phyloP scores from a whole-genome alignment of 2,113 vertebrate genomes.

The Coryphaenoides rupestris region DNA sequence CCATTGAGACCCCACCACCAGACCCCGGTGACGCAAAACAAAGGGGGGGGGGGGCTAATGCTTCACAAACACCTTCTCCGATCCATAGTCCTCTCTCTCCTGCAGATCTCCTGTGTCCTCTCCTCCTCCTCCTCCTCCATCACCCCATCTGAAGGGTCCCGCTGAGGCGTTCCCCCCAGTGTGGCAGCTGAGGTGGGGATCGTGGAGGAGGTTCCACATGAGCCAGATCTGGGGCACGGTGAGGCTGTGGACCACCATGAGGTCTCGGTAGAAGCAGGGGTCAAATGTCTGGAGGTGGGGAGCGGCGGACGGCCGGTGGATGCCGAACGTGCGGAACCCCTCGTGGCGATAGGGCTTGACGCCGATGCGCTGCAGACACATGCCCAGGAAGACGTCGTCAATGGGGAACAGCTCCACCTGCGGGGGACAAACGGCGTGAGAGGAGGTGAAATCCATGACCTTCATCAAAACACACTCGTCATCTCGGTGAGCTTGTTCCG shows the following conservation, averaged over 20 bases:
- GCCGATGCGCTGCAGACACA: conserved; percentile 89
- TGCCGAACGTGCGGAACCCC: conserved; percentile 96
- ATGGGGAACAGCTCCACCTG: conserved; percentile 97
- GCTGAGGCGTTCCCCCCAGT: conserved; percentile 43
- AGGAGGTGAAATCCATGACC: too few relatives aligned
- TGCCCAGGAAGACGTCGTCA: conserved; percentile 93
- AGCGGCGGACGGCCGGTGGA: conserved; percentile 85
- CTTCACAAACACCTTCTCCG: conserved; percentile 40
- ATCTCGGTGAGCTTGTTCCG: too few relatives aligned
- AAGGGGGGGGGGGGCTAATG: conserved; percentile 31
- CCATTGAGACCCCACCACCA: conserved; percentile 5
- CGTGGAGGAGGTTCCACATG: conserved; percentile 94
- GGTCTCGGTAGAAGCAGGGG: conserved; percentile 92
- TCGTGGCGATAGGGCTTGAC: conserved; percentile 82
- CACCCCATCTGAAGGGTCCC: conserved; percentile 71
- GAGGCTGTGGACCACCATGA: conserved; percentile 95
- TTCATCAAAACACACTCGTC: too few relatives aligned
- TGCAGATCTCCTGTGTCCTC: neutral
- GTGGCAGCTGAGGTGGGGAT: conserved; percentile 80
- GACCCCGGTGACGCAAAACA: too few relatives aligned
- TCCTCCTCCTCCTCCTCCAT: conserved; percentile 6
- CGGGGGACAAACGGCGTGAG: conserved; percentile 41
- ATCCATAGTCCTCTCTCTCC: conserved; percentile 26
- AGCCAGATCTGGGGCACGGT: conserved; percentile 94
- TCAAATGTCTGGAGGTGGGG: conserved; percentile 90